Base-by-base conservation (phyloP, 2,888 invertebrate genomes). In the Pherbina coryleti region DNA sequence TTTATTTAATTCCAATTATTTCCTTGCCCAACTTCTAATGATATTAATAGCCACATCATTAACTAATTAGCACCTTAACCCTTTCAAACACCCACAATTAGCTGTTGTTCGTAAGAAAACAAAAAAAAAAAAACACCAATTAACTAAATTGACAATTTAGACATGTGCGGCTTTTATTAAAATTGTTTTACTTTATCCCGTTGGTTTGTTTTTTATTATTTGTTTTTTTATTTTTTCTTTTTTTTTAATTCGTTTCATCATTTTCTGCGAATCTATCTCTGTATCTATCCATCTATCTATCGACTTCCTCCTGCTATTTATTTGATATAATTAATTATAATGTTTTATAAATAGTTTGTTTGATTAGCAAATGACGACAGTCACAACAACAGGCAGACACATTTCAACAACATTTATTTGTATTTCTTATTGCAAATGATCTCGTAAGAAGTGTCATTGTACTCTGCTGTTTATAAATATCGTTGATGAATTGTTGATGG, bases 401-500 rank as follows among this genome's bases (percentile, higher is more conserved):
- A 66, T 66, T 31, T 66, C n/a, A 64, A 28, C 34, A 31, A 28
- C 37, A 66, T 28, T 64, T 66, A 34, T 34, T 22, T 66, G n/a
- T 66, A 3, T 37, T 66, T 37, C 19, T 9, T 22, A 66, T 31
- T 37, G 37, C 9, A 66, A 66, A 34, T 66, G 19, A 64, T 34
- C 31, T 25, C 31, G 31, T 31, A 25, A 31, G 19, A 64, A 57
- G 19, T 57, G 57, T 71, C 57, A 34, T 73, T 57, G 60, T 31
- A 60, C 34, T 57, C 19, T 73, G 60, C 60, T 60, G 60, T 37
- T 60, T 55, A 73, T n/a, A 37, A 49, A 67, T 49, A 67, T 25
- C 44, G 22, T 49, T 37, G 19, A 72, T 60, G 22, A 22, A 19
- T 22, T 75, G 34, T 67, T 22, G 37, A n/a, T 28, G 44, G 17